Base-by-base conservation (phyloP, 2,113 vertebrate species). In the Orientallactaga bullata region DNA sequence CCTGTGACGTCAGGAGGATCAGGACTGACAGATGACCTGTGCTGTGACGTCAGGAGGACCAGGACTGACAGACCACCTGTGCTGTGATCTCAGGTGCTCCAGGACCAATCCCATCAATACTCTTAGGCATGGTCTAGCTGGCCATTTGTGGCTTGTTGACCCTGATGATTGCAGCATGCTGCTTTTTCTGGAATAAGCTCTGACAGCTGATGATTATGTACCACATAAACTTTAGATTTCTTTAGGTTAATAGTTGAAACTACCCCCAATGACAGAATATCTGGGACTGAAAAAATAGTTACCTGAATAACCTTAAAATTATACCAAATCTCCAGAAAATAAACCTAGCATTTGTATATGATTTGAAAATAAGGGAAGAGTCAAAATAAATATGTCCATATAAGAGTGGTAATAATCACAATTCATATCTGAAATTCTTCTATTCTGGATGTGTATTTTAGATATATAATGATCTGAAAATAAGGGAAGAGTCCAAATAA, bases 31-130 rank as follows among this genome's bases (percentile, higher is more conserved):
- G 8, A 55, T 11, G 6, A 55, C 55, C 55, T 15, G 5, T 47
- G 8, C 42, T 47, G 8, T 47, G 42, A 72, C 7, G 11, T 63
- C 20, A 1, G 1, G 4, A 90, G 39, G 18, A 35, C 30, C 5
- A 69, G 63, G 16, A 12, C 2, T 92, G 37, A 47, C 42, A 47
- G 8, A 55, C 55, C 55, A 55, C 55, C 55, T 15, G 55, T 55
- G 12, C 10, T 55, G 55, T 55, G 7, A 55, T 16, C 12, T 55
- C 55, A 55, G 55, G 15, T 8, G 51, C 12, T 8, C 51, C 51
- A 12, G 12, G 7, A n/a, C n/a, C n/a, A n/a, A 28, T 1, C 0
- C 5, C 55, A 42, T 28, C 2, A 24, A 37, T 47, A 8, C 18
- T 35, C 7, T 90, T n/a, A 16, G 9, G 3, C 35, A 4, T 26